Evolutionary conservation across 2,888 invertebrate genomes (phyloP).

Genomic region (Eupithecia tripunctaria): DNA sequence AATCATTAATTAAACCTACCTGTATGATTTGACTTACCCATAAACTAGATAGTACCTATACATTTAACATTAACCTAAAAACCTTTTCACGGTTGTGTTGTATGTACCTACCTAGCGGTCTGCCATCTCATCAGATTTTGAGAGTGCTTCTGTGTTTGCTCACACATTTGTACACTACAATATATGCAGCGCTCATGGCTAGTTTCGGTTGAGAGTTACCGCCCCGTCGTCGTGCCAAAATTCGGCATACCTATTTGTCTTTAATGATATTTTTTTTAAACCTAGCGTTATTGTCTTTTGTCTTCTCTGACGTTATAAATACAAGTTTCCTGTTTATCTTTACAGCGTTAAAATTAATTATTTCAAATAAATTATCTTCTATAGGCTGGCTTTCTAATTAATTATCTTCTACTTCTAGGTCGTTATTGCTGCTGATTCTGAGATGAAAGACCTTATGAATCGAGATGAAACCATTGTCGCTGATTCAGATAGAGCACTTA

Average conservation of each 20-base stretch:
- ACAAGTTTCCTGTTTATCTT: no score
- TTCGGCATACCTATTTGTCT: background rate
- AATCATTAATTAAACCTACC: no score
- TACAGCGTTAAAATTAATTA: no score
- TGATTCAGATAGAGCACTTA: conserved; percentile 93
- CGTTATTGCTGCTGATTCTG: conserved; percentile 92
- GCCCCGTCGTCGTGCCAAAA: background rate
- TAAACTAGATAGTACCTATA: no score
- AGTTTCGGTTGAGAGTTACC: background rate
- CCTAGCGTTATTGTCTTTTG: no score
- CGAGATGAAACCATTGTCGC: conserved; percentile 81
- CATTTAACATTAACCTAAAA: no score
- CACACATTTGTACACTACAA: background rate
- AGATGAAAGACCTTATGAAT: conserved; percentile 90
- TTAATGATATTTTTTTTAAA: no score
- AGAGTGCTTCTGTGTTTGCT: background rate
- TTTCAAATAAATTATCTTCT: no score
- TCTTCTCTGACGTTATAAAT: no score
- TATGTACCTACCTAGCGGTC: no score
- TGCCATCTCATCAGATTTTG: background rate
- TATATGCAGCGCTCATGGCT: background rate
- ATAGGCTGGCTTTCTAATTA: background rate
- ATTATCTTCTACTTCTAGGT: conserved; percentile 83
- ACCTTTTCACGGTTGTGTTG: no score
- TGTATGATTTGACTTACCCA: background rate